Evolutionary conservation across 2,888 invertebrate genomes (phyloP).

Genomic region (Troides helena): DNA sequence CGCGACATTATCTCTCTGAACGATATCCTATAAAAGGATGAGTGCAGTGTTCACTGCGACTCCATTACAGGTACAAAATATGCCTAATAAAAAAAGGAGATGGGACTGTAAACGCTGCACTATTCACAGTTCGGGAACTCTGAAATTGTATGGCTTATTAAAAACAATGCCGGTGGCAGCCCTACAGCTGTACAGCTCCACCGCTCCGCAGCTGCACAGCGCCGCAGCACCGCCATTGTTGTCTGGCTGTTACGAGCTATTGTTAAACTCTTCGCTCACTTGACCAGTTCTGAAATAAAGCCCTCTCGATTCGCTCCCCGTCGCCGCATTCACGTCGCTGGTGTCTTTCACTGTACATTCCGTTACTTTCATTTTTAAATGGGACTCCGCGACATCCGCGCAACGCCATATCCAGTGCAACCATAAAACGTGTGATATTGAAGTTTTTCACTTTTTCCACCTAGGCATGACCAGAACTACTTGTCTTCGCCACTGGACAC

Average conservation of each 20-base stretch:
- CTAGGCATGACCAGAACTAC: too few relatives aligned
- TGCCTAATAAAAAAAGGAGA: background rate
- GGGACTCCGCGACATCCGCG: too few relatives aligned
- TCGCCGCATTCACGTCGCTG: background rate
- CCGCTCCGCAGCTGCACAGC: too few relatives aligned
- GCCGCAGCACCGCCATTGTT: background rate
- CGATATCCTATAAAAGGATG: too few relatives aligned
- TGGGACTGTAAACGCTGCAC: background rate
- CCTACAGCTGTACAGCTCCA: background rate
- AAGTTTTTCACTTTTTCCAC: too few relatives aligned
- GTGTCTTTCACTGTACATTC: too few relatives aligned
- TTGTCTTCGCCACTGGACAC: too few relatives aligned
- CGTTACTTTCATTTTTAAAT: too few relatives aligned
- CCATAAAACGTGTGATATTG: too few relatives aligned
- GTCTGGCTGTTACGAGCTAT: background rate
- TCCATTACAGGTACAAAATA: background rate
- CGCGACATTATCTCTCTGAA: too few relatives aligned
- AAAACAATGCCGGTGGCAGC: conserved; percentile 12
- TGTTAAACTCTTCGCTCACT: conserved; percentile 4
- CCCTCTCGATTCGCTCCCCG: background rate
- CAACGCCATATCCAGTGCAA: too few relatives aligned
- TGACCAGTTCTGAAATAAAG: conserved; percentile 3
- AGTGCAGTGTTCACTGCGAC: too few relatives aligned
- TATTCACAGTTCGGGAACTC: conserved; percentile 3
- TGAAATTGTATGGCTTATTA: conserved; percentile 18